Conservation (phyloP, 2,113 vertebrate genomes). For the Hydropotes inermis region DNA sequence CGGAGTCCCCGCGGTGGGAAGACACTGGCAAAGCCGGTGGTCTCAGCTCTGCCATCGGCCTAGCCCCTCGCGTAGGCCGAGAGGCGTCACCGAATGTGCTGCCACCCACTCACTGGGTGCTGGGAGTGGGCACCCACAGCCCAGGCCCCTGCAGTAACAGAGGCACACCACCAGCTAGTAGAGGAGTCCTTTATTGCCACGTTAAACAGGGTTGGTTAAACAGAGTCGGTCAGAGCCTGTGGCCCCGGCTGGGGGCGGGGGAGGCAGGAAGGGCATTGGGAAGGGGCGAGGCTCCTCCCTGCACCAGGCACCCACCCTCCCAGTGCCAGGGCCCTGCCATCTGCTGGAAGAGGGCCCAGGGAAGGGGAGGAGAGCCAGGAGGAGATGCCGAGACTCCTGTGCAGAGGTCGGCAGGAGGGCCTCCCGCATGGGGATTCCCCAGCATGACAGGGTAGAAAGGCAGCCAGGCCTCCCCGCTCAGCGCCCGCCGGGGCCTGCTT, state of each 20-base stretch:
- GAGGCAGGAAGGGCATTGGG: background rate
- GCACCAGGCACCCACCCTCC: no score
- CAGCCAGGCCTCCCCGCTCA: background rate
- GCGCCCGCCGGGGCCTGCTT: background rate
- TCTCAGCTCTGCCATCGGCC: background rate
- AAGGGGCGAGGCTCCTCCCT: background rate
- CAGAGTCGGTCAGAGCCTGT: background rate
- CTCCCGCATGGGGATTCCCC: background rate
- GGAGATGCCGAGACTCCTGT: background rate
- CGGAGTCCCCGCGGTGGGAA: background rate
- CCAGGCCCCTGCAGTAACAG: background rate
- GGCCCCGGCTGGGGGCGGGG: accelerated
- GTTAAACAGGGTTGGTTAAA: background rate
- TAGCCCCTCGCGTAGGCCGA: background rate
- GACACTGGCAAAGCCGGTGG: background rate
- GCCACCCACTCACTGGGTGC: background rate
- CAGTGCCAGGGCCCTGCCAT: background rate
- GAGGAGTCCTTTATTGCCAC: conserved; percentile 57
- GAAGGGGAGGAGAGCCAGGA: background rate
- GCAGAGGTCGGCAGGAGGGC: background rate
- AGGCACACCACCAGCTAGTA: background rate
- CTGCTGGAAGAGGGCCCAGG: background rate
- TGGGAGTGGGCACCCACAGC: background rate
- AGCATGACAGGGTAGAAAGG: background rate
- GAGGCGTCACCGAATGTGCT: accelerated